phyloP scores from a whole-genome alignment of 2,888 invertebrate genomes.

The Incurvaria masculella region DNA sequence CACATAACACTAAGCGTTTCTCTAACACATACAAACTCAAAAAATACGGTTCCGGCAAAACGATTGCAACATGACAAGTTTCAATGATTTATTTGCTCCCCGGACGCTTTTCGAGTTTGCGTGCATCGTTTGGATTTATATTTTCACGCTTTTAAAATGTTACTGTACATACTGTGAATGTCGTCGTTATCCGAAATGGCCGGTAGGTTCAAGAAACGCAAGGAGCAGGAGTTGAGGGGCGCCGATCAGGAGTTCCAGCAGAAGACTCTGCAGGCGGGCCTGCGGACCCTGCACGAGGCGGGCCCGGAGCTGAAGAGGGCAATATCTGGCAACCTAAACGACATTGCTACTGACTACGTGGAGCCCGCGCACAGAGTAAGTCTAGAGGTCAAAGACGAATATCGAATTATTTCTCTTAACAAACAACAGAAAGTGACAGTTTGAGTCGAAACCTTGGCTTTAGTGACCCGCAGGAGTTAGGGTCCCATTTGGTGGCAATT shows the following conservation, averaged over 20 bases:
- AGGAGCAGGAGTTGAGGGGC: constrained; percentile 75
- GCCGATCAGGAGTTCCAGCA: constrained; percentile 56
- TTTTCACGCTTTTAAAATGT: background rate
- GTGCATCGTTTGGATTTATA: background rate
- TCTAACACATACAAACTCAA: too few relatives aligned
- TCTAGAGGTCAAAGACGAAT: constrained; percentile 8
- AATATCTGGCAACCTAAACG: constrained; percentile 97
- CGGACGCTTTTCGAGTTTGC: too few relatives aligned
- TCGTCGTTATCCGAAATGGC: background rate
- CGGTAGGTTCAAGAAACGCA: constrained; percentile 86
- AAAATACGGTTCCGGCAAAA: too few relatives aligned
- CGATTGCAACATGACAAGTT: too few relatives aligned
- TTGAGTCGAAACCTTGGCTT: too few relatives aligned
- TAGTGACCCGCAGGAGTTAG: too few relatives aligned
- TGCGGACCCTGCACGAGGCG: constrained; percentile 94
- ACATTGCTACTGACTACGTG: constrained; percentile 84
- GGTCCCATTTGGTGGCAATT: too few relatives aligned
- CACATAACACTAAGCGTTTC: too few relatives aligned
- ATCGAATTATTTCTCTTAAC: too few relatives aligned
- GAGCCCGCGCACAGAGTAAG: constrained; percentile 97
- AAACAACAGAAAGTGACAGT: too few relatives aligned
- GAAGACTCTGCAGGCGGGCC: constrained; percentile 80
- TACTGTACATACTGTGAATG: background rate
- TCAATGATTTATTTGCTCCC: too few relatives aligned
- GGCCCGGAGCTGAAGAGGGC: constrained; percentile 97